Conservation (phyloP, 35 echinoderm and acorn worm genomes). For the Lytechinus variegatus region DNA sequence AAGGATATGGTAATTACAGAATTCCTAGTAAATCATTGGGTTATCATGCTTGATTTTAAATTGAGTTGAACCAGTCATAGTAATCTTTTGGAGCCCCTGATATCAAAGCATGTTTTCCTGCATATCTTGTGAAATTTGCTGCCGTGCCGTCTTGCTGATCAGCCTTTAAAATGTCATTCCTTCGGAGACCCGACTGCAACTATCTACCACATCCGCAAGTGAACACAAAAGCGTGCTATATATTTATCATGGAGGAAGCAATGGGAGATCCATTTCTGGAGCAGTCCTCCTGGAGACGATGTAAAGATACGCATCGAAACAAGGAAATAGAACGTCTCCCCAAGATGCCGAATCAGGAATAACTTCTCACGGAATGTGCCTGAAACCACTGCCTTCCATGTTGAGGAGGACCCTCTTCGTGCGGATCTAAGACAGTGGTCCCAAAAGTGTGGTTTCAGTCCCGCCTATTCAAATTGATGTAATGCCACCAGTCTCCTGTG, state of each 20-base stretch:
- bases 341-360: neutral
- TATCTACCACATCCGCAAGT: neutral
- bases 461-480: conserved; percentile 17
- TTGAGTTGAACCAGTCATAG: too few species aligned
- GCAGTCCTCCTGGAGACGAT: neutral
- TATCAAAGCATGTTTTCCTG: neutral
- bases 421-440: neutral
- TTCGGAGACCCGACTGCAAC: neutral
- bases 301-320: neutral
- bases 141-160: neutral
- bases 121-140: neutral
- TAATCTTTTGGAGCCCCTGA: neutral
- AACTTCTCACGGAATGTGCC: conserved; percentile 16
- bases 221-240: neutral
- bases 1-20: too few species aligned
- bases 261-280: neutral
- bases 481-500: neutral
- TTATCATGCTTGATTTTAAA: too few species aligned
- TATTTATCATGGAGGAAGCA: neutral
- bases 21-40: too few species aligned
- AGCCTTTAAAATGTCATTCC: neutral
- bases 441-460: neutral
- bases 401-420: neutral
- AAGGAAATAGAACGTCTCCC: neutral
- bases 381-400: neutral